Base-by-base conservation (phyloP, 2,888 invertebrate genomes). In the Colletes collaris region DNA sequence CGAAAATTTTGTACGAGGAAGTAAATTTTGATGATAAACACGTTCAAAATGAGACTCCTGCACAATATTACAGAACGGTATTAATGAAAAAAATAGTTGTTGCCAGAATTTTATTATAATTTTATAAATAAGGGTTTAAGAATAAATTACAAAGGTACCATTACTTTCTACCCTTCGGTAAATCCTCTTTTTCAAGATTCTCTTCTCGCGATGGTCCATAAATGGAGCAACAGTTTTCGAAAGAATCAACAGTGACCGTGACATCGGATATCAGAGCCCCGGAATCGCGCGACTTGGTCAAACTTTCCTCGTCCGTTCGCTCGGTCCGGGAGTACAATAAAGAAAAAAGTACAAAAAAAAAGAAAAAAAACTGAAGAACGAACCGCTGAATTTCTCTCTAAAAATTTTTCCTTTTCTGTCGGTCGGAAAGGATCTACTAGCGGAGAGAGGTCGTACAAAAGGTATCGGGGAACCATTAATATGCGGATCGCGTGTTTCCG, bases 381-480 rank as follows among this genome's bases (percentile, higher is more conserved):
- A 62, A 58, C 53, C 66, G 37, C 53, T 55, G 77, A 65, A 78
- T 73, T 78, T 64, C 68, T 50, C 72, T 78, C 16, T 37, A 65
- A 69, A 69, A 73, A 78, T 56, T 60, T 64, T 59, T 68, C 58
- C 58, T 60, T 59, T 40, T 65, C 44, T 58, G 53, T 16, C 40
- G 35, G 16, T n/a, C 37, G 44, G 37, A 58, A 50, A 60, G 65
- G 69, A 56, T 49, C 53, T 27, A 35, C n/a, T 50, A 49, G 56
- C 53, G 56, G 52, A 27, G 55, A 53, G 62, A 56, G 7, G 19
- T 50, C 44, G 44, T 50, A 76, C 65, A 72, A 76, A 77, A 76
- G 74, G 64, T 83, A 83, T 84, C 83, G 83, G 78, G 70, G 83
- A 76, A 64, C 78, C 83, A 84, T 84, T 84, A 81, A 83, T 83